Conservation (phyloP, 2,113 vertebrate genomes). For the Prinia subflava region DNA sequence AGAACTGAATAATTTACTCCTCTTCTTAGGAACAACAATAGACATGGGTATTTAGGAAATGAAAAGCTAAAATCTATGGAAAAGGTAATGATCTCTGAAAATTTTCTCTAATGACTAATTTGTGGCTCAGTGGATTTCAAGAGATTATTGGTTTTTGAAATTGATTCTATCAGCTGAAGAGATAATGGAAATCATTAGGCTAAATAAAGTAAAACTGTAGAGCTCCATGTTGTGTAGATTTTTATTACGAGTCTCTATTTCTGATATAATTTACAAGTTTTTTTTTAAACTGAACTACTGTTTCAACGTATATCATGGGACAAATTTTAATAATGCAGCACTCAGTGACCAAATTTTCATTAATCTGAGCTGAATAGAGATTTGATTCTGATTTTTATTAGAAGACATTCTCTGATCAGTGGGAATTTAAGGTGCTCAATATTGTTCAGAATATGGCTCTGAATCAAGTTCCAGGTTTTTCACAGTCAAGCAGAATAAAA, state of each 20-base stretch:
- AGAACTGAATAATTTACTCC: conserved; percentile 32
- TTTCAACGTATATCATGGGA: background rate
- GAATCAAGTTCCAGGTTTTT: background rate
- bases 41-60: conserved; percentile 59
- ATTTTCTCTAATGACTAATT: conserved; percentile 81
- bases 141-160: conserved; percentile 81
- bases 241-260: conserved; percentile 54
- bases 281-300: conserved; percentile 33
- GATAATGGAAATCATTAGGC: conserved; percentile 80
- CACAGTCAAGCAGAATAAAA: background rate
- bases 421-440: background rate
- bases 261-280: conserved; percentile 53
- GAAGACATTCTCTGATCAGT: background rate
- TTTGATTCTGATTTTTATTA: conserved; percentile 13
- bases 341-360: background rate
- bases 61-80: conserved; percentile 72
- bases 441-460: background rate
- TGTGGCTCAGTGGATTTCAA: conserved; percentile 79
- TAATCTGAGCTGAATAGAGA: background rate
- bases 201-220: conserved; percentile 67
- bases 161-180: conserved; percentile 79
- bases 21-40: conserved; percentile 43
- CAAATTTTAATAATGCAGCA: background rate
- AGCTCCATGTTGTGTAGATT: conserved; percentile 55
- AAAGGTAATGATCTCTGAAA: conserved; percentile 85